phyloP scores from a whole-genome alignment of 2,888 invertebrate genomes.

The Anarsia innoxiella region DNA sequence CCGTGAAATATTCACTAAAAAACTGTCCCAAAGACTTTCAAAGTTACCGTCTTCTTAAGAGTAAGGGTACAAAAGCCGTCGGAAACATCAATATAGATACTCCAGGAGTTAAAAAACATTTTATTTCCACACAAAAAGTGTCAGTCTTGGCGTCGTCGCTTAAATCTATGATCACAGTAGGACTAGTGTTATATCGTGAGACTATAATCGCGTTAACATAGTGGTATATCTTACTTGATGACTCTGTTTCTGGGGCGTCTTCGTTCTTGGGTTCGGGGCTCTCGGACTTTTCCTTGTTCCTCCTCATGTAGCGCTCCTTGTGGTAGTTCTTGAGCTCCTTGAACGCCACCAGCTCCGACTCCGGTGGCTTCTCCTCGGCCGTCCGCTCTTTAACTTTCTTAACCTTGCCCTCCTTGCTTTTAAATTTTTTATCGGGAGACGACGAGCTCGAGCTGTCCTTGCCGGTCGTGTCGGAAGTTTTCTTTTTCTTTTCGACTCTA shows the following conservation, averaged over 20 bases:
- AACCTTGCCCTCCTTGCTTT: slow-evolving; percentile 24
- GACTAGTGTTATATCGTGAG: no score
- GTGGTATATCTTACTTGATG: slow-evolving; percentile 69
- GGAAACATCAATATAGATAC: slow-evolving; percentile 59
- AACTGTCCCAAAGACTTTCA: no score
- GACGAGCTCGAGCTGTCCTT: slow-evolving; percentile 25
- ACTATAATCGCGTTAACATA: slow-evolving; percentile 39
- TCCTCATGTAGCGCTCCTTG: slow-evolving; percentile 79
- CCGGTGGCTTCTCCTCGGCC: slow-evolving; percentile 23
- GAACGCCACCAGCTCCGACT: slow-evolving; percentile 53
- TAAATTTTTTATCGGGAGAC: slow-evolving; percentile 39
- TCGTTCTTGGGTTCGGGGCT: slow-evolving; percentile 61
- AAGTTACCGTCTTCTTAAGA: slow-evolving; percentile 23
- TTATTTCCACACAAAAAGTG: slow-evolving; percentile 57
- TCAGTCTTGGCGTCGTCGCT: slow-evolving; percentile 30
- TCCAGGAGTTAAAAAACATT: slow-evolving; percentile 60
- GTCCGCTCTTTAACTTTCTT: slow-evolving; percentile 23
- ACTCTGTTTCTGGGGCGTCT: slow-evolving; percentile 25
- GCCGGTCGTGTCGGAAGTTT: slow-evolving; percentile 16
- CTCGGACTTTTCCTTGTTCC: slow-evolving; percentile 76
- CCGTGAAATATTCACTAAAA: no score
- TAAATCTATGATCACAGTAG: slow-evolving; percentile 58
- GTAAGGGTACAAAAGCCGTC: slow-evolving; percentile 48
- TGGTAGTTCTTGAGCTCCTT: slow-evolving; percentile 74
- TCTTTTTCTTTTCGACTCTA: slow-evolving; percentile 24